Evolutionary conservation across 2,797 vertebrate genomes (phyloP).

Genomic region (Silurus lanzhouensis): DNA sequence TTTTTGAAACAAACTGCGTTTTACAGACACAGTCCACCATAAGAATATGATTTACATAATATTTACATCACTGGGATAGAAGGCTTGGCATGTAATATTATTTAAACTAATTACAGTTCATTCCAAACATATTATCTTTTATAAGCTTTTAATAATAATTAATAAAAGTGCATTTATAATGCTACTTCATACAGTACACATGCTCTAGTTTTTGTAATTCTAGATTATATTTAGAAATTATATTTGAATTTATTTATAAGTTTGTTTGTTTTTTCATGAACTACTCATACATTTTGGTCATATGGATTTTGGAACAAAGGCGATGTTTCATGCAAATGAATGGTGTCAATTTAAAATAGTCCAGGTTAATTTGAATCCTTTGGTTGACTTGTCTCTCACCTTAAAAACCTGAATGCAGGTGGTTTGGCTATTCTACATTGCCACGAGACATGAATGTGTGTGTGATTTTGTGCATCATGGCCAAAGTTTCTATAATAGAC

Average conservation of each 20-base stretch:
- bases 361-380: too few species aligned
- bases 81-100: not conserved
- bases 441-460: not conserved
- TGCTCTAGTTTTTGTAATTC: not conserved
- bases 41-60: not conserved
- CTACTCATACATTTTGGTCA: not conserved
- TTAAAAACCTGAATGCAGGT: not conserved
- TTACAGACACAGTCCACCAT: not conserved
- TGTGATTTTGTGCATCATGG: not conserved
- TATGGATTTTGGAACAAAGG: not conserved
- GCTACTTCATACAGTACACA: not conserved
- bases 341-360: not conserved
- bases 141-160: not conserved
- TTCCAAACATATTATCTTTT: not conserved
- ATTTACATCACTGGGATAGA: not conserved
- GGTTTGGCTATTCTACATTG: not conserved
- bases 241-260: not conserved
- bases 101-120: not conserved
- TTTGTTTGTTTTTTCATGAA: not conserved
- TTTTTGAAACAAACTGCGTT: not conserved
- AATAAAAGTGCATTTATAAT: not conserved
- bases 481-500: not conserved
- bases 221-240: not conserved
- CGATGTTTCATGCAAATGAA: not conserved
- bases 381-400: not conserved